A percentile compares a stretch with the other conserved stretches of the same genome.
These are phyloP conservation scores for Synergus japonicus DNA, from an alignment of 2,888 invertebrate genomes.

Conservation along the genomic window DNA sequence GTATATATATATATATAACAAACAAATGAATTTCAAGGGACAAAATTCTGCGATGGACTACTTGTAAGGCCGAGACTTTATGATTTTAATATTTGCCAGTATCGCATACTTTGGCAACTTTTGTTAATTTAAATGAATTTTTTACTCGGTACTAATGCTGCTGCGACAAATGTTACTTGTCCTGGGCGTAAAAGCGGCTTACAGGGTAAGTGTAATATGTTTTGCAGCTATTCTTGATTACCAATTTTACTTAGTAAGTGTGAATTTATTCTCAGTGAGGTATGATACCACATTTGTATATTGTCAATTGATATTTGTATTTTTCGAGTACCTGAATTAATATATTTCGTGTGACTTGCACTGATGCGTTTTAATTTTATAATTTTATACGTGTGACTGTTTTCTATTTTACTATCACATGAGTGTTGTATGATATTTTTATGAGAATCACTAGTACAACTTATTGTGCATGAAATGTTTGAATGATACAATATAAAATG, in stretches of 20 bases:
- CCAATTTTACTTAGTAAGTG: constrained; percentile 37
- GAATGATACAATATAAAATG: constrained; percentile 29
- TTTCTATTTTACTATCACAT: neutral
- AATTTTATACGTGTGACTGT: constrained; percentile 25
- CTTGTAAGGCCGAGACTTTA: constrained; percentile 34
- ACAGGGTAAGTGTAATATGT: constrained; percentile 62
- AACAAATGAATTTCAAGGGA: constrained; percentile 30
- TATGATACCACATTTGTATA: constrained; percentile 38
- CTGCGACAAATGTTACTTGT: constrained; percentile 42
- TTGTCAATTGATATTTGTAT: constrained; percentile 33
- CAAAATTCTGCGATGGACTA: constrained; percentile 28
- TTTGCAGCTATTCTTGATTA: constrained; percentile 54
- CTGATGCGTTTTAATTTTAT: constrained; percentile 26
- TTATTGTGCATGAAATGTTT: neutral
- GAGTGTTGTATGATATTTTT: constrained; percentile 2
- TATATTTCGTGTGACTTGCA: constrained; percentile 21
- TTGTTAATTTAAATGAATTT: constrained; percentile 36
- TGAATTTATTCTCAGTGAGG: constrained; percentile 26
- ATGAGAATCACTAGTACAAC: neutral
- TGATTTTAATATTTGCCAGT: constrained; percentile 30
- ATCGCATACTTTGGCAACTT: constrained; percentile 25
- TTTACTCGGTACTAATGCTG: constrained; percentile 31
- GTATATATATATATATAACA: neutral
- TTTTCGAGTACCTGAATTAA: constrained; percentile 16
- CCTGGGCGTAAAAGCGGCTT: constrained; percentile 52